phyloP scores from a whole-genome alignment of 2,797 vertebrate species.

The Manis javanica region DNA sequence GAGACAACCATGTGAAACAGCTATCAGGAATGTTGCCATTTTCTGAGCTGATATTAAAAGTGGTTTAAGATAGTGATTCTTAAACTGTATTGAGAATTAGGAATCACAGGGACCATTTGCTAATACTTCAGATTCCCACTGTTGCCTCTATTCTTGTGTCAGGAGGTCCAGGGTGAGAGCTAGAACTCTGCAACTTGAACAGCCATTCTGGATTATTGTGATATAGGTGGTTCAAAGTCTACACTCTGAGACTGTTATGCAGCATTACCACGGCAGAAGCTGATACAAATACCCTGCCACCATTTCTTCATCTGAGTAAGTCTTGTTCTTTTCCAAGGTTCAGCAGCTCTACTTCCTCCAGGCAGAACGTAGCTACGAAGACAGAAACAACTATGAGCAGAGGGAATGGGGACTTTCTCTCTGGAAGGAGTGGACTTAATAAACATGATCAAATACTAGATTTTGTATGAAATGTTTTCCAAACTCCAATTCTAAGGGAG shows the following conservation, averaged over 20 bases:
- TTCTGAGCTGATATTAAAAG: not conserved
- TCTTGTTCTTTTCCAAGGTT: not conserved
- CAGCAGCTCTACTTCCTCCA: not conserved
- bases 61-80: not conserved
- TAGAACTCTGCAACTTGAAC: not conserved
- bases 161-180: not conserved
- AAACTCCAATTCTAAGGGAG: not conserved
- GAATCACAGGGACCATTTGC: not conserved
- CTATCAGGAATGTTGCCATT: not conserved
- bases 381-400: not conserved
- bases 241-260: not conserved
- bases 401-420: not conserved
- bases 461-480: not conserved
- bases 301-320: not conserved
- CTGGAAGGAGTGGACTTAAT: not conserved
- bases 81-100: not conserved
- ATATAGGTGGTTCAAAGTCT: not conserved
- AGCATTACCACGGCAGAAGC: not conserved
- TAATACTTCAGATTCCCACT: not conserved
- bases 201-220: not conserved
- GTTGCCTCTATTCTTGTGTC: not conserved
- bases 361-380: not conserved
- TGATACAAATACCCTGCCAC: not conserved
- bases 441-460: not conserved
- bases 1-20: not conserved